Evolutionary conservation across 2,113 vertebrate genomes (phyloP), one percentile per base, ranked within the genome.

Genomic region (Nesogale talazaci): DNA sequence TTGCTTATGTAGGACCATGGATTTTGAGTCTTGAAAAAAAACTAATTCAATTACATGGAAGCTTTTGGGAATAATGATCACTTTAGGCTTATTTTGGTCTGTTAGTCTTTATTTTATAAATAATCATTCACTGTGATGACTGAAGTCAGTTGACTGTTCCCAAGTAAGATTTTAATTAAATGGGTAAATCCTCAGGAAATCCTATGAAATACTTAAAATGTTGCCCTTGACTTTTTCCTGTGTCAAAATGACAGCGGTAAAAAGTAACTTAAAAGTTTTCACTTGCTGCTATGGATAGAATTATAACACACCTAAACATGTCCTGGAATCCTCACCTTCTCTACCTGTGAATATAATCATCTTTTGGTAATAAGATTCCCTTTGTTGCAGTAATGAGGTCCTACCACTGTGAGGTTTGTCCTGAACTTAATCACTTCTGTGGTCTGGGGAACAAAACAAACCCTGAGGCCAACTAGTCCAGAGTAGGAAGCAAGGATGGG

Each of bases 101-200:
- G 63, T 61, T 94, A 86, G 87, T 78, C 85, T 95, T 97, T 91
- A 91, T 91, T 94, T 93, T 78, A 65, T 67, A 92, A 90, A 70
- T 86, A 89, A 89, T 86, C n/a, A 92, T 93, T 88, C 83, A 77
- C 94, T 95, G 69, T 80, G 86, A 92, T 46, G 56, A 88, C 14
- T 92, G 70, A 93, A 92, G 65, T 89, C 75, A 87, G 46, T 83
- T 87, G 86, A 83, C 81, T 95, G 9, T 90, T 95, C 83, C 93
- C 79, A 93, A 93, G 59, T 85, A 93, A 65, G 80, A 95, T 86
- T 95, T 94, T 95, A 95, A 94, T 97, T 95, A 93, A 94, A 92
- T 83, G 82, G 67, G 74, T 86, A 94, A 95, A 89, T 90, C 83
- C 85, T 92, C 40, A 74, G 65, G 84, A 96, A 94, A 84, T 75